A percentile compares a stretch with the other conserved stretches of the same genome.
Evolutionary conservation across 2,888 invertebrate species (phyloP).

Genomic region (Ophion obscuratus): DNA sequence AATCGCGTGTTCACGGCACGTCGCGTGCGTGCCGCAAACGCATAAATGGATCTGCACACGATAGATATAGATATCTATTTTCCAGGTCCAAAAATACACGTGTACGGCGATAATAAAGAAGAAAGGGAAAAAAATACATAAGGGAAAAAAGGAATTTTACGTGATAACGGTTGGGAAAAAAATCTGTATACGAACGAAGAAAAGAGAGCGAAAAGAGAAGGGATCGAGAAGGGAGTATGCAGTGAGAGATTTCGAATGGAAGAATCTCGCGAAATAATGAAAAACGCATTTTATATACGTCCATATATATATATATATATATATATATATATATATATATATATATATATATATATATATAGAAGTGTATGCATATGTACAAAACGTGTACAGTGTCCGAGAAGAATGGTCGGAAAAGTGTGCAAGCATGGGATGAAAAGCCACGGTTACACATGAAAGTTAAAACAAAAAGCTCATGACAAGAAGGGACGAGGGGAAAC

Average conservation of each 20-base stretch:
- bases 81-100: too few species aligned
- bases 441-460: constrained; percentile 26
- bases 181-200: not conserved
- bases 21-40: constrained; percentile 37
- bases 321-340: too few species aligned
- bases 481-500: not conserved
- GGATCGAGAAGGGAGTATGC: too few species aligned
- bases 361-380: too few species aligned
- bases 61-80: not conserved
- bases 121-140: not conserved
- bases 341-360: too few species aligned
- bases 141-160: not conserved
- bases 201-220: too few species aligned
- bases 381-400: not conserved
- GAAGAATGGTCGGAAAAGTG: constrained; percentile 4
- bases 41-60: constrained; percentile 16
- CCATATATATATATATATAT: too few species aligned
- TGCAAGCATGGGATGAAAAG: constrained; percentile 20
- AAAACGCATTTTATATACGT: too few species aligned
- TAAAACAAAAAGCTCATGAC: constrained; percentile 41
- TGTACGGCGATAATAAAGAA: not conserved
- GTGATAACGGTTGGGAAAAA: constrained; percentile 8
- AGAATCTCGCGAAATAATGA: too few species aligned
- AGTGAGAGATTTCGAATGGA: too few species aligned
- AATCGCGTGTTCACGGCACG: constrained; percentile 31